Base-by-base conservation (phyloP, 2,888 invertebrate genomes). In the Nymphalis c-album region DNA sequence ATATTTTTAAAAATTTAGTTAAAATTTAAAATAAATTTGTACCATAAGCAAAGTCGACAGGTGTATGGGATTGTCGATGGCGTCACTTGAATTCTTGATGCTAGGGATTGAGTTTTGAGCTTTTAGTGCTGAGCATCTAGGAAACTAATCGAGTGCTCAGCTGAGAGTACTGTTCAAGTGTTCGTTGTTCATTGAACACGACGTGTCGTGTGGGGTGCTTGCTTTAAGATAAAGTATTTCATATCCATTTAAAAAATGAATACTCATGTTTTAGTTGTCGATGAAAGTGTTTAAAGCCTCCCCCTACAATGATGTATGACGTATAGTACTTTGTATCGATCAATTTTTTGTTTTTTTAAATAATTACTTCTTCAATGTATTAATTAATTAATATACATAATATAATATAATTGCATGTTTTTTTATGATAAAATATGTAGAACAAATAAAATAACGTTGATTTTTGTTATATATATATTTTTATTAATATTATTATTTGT, bases 81-180 rank as follows among this genome's bases (percentile, higher is more conserved):
- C 82, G 80, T 83, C 84, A 85, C 88, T 90, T 85, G 89, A 90
- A 91, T 89, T 85, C 84, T 80, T 88, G 88, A 89, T 88, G 88
- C 81, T 80, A 78, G 82, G 84, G 83, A 81, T 85, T 83, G 82
- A 85, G 86, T 88, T 86, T 84, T 85, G 82, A 84, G 88, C 89
- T 88, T 85, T 87, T 84, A 86, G 80, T 79, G 79, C 74, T 75
- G 72, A 80, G 76, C 75, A 75, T 73, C 70, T 71, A 72, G 73
- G 70, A 64, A 63, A 73, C 77, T 80, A 78, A 78, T 75, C 72
- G 76, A 71, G 72, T 67, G 65, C 57, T 63, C 63, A 71, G 53
- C 18, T 26, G 48, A 60, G 68, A 53, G 59, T 22, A 40, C 61
- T 60, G 63, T 65, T 58, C 60, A 22, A 64, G 67, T 40, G 40